Evolutionary conservation across 2,797 vertebrate genomes (phyloP).

Genomic region (Chaetophractus vellerosus): DNA sequence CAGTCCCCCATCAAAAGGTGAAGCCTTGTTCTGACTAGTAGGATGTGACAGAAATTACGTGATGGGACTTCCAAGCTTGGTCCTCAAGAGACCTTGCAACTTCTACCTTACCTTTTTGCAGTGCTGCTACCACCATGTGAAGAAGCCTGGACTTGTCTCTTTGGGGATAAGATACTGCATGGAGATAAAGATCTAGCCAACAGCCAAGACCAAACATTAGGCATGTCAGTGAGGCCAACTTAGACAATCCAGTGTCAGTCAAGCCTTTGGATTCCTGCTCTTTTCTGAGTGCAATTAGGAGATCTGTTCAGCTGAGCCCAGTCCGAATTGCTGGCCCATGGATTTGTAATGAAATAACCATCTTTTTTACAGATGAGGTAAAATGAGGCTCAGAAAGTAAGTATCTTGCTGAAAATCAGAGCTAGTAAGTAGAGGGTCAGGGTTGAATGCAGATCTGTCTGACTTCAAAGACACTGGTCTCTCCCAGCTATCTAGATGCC

Average conservation of each 20-base stretch:
- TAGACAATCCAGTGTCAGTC: neutral
- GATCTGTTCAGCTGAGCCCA: neutral
- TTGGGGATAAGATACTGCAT: neutral
- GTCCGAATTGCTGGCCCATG: neutral
- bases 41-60: neutral
- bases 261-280: neutral
- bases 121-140: neutral
- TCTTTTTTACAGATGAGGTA: neutral
- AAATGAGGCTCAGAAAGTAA: neutral
- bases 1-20: neutral
- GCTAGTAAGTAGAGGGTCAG: neutral
- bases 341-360: neutral
- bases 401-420: neutral
- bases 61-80: neutral
- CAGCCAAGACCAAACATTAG: neutral
- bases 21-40: neutral
- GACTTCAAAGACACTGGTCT: neutral
- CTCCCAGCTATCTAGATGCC: neutral
- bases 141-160: neutral
- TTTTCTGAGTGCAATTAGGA: neutral
- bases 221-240: neutral
- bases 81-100: neutral
- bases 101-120: conserved; percentile 47
- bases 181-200: neutral
- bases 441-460: neutral